Percentiles rank a stretch among this genome's conserved stretches.
Evolutionary conservation across 2,113 vertebrate genomes (phyloP).

Genomic region (Xyrauchen texanus): DNA sequence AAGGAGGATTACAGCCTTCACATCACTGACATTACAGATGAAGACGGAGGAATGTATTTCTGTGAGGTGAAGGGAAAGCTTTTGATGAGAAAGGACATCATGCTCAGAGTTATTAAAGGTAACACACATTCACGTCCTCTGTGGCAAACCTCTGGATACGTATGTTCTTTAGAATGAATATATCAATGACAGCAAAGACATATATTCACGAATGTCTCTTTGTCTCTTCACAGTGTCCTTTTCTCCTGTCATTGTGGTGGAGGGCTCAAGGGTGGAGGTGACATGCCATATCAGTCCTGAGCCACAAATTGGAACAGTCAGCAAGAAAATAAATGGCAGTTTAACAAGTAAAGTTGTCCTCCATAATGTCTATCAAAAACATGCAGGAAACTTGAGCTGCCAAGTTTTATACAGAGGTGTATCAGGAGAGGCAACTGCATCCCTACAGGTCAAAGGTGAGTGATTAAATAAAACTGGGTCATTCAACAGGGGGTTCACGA

Average conservation of each 20-base stretch:
- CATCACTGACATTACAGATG: constrained; percentile 52
- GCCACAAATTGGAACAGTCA: accelerated
- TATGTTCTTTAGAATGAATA: too few species aligned
- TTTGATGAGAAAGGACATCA: neutral
- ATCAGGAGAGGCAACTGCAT: constrained; percentile 33
- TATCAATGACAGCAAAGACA: neutral
- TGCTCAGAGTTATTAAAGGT: constrained; percentile 71
- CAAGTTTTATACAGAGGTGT: neutral
- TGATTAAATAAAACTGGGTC: too few species aligned
- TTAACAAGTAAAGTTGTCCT: accelerated
- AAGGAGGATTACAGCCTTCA: constrained; percentile 64
- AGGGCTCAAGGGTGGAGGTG: constrained; percentile 41
- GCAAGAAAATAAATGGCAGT: constrained; percentile 61
- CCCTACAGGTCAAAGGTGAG: constrained; percentile 68
- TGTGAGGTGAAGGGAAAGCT: constrained; percentile 47
- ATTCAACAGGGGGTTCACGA: too few species aligned
- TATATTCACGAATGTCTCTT: neutral
- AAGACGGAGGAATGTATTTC: constrained; percentile 67
- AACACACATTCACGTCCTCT: constrained; percentile 11
- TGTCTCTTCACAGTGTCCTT: constrained; percentile 61
- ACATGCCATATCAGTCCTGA: constrained; percentile 61
- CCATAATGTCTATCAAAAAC: constrained; percentile 13
- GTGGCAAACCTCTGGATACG: neutral
- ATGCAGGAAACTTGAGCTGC: constrained; percentile 70
- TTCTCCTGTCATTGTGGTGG: constrained; percentile 45